Base-by-base conservation (phyloP, 1,140 invertebrate species). In the Stenopsyche tienmushanensis region DNA sequence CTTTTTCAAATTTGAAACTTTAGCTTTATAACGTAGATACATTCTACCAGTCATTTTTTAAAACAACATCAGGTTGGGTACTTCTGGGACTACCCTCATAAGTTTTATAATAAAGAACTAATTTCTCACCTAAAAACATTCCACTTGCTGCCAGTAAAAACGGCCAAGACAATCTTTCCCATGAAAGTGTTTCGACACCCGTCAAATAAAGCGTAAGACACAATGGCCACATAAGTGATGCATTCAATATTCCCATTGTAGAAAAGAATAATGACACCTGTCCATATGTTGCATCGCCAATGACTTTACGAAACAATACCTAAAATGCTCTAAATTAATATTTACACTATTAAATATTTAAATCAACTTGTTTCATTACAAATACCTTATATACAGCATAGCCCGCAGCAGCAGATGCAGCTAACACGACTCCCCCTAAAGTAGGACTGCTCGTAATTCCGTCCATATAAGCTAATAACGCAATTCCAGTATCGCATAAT, bases 391-490 rank as follows among this genome's bases (percentile, higher is more conserved):
- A 96, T 70, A 96, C 92, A 59, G 93, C 93, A 71, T 92, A 94
- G 45, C 90, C 90, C 10, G 92, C 92, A 47, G 93, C 93, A 47
- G 94, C 90, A 20, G 90, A 86, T 13, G 92, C 91, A 42, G 93
- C 91, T 23, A 97, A 76, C n/a, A 97, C 90, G 0, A 97, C 94
- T 0, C 92, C 92, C 17, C 88, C 90, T n/a, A 96, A 80, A 1
- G 93, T 96, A 1, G 90, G 89, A 77, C 90, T 93, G 64, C 90
- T 88, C 0, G 91, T 93, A 69, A 95, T 94, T 24, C 94, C 94
- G 73, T 97, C 94, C 92, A 97, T 96, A 72, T 97, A 97, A 7
- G 94, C 94, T 64, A 97, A 82, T 20, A 97, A 81, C 2, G 94
- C 94, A 52, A 96, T 94, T 17, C 94, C 94, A 25, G 94, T 97